These are phyloP conservation scores for Atta colombica DNA, from an alignment of 1,140 invertebrate species.

Conservation along the genomic window DNA sequence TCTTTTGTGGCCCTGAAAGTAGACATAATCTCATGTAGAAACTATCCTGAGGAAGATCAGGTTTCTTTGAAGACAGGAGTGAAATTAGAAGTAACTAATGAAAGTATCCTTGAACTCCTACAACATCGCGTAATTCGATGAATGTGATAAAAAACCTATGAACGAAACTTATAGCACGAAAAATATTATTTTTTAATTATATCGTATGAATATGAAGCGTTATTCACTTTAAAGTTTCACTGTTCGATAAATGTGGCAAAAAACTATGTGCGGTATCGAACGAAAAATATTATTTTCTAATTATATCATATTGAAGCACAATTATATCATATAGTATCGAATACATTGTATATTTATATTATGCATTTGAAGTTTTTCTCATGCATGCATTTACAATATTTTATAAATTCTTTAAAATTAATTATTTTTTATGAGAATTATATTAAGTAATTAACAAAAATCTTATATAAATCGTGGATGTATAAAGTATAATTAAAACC, in stretches of 20 bases:
- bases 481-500: neutral
- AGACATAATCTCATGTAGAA: slow-evolving; percentile 44
- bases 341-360: neutral
- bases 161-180: neutral
- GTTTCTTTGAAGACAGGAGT: slow-evolving; percentile 47
- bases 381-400: neutral
- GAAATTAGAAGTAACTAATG: slow-evolving; percentile 50
- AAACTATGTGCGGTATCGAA: no score
- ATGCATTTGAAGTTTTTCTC: neutral
- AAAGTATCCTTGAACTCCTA: neutral
- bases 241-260: no score
- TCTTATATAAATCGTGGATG: neutral
- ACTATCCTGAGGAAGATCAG: slow-evolving; percentile 62
- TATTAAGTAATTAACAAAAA: neutral
- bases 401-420: neutral
- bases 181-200: slow-evolving; percentile 19
- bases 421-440: neutral
- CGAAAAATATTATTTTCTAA: no score
- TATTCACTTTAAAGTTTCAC: neutral
- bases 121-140: slow-evolving; percentile 18
- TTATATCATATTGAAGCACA: no score
- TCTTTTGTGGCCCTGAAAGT: slow-evolving; percentile 48
- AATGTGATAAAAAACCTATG: neutral
- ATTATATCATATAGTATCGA: no score
- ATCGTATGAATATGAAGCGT: neutral